Evolutionary conservation across 2,797 vertebrate genomes (phyloP).

Genomic region (Neopelma chrysocephalum): DNA sequence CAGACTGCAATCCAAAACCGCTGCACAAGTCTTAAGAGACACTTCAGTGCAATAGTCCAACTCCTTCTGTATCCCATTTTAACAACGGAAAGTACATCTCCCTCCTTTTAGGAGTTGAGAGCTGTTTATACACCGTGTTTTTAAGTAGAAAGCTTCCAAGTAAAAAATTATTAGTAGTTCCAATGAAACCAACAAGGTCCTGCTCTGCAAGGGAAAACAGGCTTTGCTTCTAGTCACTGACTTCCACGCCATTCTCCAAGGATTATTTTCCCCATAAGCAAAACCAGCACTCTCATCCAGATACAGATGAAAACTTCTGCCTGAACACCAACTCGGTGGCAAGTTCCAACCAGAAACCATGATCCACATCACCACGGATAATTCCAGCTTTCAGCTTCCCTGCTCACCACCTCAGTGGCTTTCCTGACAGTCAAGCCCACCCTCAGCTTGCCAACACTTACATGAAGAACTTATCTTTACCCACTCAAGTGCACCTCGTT

Average conservation of each 20-base stretch:
- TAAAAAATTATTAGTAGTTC: background rate
- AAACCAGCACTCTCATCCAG: background rate
- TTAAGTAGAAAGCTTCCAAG: background rate
- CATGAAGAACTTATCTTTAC: background rate
- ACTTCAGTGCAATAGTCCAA: background rate
- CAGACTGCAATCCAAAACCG: background rate
- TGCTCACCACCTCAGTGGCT: background rate
- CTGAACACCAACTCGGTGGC: background rate
- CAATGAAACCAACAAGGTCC: background rate
- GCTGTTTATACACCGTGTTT: background rate
- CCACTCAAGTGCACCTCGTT: background rate
- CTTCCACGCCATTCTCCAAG: background rate
- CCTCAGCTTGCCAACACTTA: background rate
- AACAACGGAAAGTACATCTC: background rate
- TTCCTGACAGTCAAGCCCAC: background rate
- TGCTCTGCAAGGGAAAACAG: background rate
- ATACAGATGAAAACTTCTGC: background rate
- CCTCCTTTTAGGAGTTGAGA: background rate
- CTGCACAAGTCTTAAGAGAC: background rate
- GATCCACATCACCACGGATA: background rate
- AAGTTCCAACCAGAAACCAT: background rate
- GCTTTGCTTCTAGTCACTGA: background rate
- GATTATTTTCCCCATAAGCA: background rate
- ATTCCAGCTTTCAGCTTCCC: background rate
- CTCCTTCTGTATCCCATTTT: background rate